Base-by-base conservation (phyloP, 1,140 invertebrate species). In the Saxidomus purpurata region DNA sequence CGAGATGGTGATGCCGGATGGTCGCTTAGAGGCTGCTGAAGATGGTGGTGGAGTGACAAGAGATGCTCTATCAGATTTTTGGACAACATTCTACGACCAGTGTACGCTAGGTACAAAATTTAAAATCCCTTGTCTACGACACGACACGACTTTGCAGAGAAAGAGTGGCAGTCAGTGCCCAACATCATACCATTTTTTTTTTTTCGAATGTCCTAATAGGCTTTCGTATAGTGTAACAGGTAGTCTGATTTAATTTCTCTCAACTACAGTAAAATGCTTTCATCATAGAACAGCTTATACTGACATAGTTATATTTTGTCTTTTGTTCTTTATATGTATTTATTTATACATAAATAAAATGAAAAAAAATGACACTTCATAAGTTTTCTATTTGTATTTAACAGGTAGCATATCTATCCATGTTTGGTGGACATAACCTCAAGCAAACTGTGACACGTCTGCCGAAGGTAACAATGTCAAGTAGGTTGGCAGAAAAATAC, bases 91-190 rank as follows among this genome's bases (percentile, higher is more conserved):
- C 61, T 92, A 92, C 74, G 40, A 77, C 11, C 28, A 87, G 71
- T 92, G 89, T 55, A 90, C 89, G 0, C 34, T 90, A 47, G 89
- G 89, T 19, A 89, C 49, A 19, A 59, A 13, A 38, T 17, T 43
- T 71, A 92, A 90, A 80, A 77, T 92, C 2, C 83, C 91, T 55
- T 85, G 13, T 36, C 61, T 92, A 22, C n/a, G n/a, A n/a, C n/a
- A n/a, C 40, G 91, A 31, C 91, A 92, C 69, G 89, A 92, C 34
- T 90, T 81, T 36, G 91, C 67, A 47, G 86, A 90, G 49, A 28
- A 34, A 55, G 67, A 92, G 77, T 92, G 91, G 91, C 74, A 76
- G 67, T 59, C 91, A 25, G 79, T 90, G 0, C 80, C 74, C 2
- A 92, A 69, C 69, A 87, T 90, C 11, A 76, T 90, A n/a, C n/a